Evolutionary conservation across 2,113 vertebrate species (phyloP).

Genomic region (Nettapus auritus): DNA sequence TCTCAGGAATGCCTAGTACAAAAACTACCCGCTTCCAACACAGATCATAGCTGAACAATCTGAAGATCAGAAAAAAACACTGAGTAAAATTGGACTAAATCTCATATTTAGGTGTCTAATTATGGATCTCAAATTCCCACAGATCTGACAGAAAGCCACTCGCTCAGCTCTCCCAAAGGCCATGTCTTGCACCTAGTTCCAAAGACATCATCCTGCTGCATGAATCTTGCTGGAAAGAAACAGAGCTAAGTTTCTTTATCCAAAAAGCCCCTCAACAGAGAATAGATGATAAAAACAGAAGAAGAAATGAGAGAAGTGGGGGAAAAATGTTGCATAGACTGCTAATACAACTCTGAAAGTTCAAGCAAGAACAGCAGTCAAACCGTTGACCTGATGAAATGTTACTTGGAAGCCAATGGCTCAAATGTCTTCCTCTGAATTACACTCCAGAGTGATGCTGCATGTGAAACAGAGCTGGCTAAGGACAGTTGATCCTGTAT

Average conservation of each 20-base stretch:
- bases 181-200: background rate
- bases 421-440: background rate
- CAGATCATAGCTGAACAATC: background rate
- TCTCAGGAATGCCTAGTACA: background rate
- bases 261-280: background rate
- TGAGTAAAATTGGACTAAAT: background rate
- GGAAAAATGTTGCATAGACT: accelerated
- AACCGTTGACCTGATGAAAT: background rate
- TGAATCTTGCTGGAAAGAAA: background rate
- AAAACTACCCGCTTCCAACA: background rate
- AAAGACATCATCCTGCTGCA: background rate
- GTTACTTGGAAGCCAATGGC: background rate
- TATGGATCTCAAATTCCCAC: background rate
- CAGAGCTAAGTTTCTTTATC: background rate
- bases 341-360: accelerated
- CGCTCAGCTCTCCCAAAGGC: background rate
- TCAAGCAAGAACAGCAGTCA: background rate
- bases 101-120: background rate
- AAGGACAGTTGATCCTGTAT: background rate
- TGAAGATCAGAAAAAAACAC: background rate
- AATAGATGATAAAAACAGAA: background rate
- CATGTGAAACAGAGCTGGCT: background rate
- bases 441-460: accelerated
- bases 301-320: background rate
- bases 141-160: background rate